These are phyloP conservation scores for Pissodes strobi DNA, from an alignment of 1,140 invertebrate genomes.

Conservation along the genomic window DNA sequence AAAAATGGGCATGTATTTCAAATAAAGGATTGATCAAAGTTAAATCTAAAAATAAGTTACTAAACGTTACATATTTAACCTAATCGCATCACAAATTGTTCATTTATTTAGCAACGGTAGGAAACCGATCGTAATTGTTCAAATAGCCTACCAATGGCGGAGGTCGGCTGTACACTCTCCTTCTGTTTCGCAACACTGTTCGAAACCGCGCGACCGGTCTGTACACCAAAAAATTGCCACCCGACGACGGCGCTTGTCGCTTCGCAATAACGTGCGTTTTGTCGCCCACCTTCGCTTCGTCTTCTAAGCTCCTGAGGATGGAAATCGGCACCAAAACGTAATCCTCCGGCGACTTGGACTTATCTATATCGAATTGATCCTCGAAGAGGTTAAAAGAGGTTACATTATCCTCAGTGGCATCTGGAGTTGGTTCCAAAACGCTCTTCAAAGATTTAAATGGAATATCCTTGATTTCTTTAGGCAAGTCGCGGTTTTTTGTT, in stretches of 20 bases:
- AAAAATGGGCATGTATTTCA: too few species aligned
- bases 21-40: too few species aligned
- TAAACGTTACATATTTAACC: too few species aligned
- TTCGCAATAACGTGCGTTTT: background rate
- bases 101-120: constrained; percentile 13
- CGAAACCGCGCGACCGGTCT: background rate
- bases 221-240: background rate
- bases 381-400: background rate
- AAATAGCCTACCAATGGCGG: constrained; percentile 17
- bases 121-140: constrained; percentile 21
- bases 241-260: constrained; percentile 1
- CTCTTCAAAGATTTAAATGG: too few species aligned
- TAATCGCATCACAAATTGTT: too few species aligned
- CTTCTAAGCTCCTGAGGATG: background rate
- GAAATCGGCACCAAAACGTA: constrained; percentile 16
- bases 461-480: background rate
- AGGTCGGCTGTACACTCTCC: background rate
- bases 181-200: background rate
- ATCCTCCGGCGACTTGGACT: background rate
- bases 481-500: too few species aligned
- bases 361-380: background rate
- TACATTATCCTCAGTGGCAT: background rate
- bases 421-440: background rate
- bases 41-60: too few species aligned
- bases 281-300: background rate